A percentile compares a stretch with the other conserved stretches of the same genome.
phyloP scores from a whole-genome alignment of 2,113 vertebrate genomes.

The Poicephalus meyeri region DNA sequence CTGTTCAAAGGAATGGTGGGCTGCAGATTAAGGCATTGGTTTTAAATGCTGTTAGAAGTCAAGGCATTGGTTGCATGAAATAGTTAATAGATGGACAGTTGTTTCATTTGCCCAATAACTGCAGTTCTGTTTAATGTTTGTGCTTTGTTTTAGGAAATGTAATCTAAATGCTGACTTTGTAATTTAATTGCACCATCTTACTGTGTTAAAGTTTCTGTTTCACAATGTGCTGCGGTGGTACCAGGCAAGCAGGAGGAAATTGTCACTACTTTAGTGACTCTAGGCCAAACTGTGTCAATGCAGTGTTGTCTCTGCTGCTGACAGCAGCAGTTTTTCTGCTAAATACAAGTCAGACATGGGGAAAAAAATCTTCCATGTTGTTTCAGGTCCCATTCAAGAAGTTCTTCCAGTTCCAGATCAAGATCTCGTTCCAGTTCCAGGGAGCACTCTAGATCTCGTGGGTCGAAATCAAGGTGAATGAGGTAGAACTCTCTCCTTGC shows the following conservation, averaged over 20 bases:
- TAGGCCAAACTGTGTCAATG: not conserved
- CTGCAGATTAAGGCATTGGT: conserved; percentile 16
- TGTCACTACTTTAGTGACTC: not conserved
- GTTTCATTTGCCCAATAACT: not conserved
- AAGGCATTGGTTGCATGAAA: not conserved
- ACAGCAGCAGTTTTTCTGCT: not conserved
- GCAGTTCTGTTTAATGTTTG: not conserved
- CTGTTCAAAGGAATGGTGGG: not conserved
- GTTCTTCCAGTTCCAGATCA: conserved; percentile 96
- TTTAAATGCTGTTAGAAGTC: not conserved
- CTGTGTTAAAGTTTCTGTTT: not conserved
- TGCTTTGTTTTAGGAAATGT: not conserved
- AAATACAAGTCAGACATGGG: conserved; percentile 45
- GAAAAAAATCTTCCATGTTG: conserved; percentile 77
- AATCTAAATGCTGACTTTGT: not conserved
- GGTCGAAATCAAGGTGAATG: conserved; percentile 99
- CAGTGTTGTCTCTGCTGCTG: not conserved
- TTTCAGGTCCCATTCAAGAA: conserved; percentile 98
- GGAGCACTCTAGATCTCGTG: conserved; percentile 82
- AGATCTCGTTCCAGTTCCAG: conserved; percentile 91
- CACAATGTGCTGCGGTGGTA: not conserved
- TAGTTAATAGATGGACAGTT: not conserved
- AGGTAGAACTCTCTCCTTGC: conserved; percentile 91
- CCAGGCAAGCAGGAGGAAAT: not conserved
- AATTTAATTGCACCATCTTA: not conserved